Percentiles rank a stretch among this genome's conserved stretches.
phyloP scores from a whole-genome alignment of 2,113 vertebrate species.

The Lophius piscatorius region DNA sequence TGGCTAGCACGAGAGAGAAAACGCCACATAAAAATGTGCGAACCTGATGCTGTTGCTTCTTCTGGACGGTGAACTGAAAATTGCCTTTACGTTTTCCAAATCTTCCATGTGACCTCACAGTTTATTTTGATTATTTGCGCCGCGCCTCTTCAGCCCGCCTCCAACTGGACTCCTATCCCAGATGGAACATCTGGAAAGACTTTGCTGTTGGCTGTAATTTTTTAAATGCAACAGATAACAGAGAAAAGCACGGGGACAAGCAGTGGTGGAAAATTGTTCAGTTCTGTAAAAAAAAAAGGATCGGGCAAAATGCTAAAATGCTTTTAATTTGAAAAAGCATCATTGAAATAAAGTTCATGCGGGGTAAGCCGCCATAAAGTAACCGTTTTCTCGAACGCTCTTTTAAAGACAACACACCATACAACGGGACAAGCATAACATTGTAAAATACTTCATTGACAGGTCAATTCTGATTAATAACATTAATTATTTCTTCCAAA shows the following conservation, averaged over 20 bases:
- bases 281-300: neutral
- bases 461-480: too few relatives aligned
- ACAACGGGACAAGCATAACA: too few relatives aligned
- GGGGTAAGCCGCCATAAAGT: neutral
- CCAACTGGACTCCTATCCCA: neutral
- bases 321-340: too few relatives aligned
- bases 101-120: neutral
- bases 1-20: neutral
- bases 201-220: constrained; percentile 18
- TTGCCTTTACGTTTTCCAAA: neutral
- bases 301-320: too few relatives aligned
- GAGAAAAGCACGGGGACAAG: neutral
- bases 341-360: constrained; percentile 11
- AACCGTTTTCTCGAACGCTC: too few relatives aligned
- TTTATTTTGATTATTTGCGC: neutral
- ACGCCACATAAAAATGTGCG: neutral
- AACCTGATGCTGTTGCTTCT: constrained; percentile 1
- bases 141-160: neutral
- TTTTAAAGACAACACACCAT: too few relatives aligned
- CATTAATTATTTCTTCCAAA: too few relatives aligned
- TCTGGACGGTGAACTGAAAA: neutral
- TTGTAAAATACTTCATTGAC: too few relatives aligned
- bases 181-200: constrained; percentile 42
- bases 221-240: constrained; percentile 7
- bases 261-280: neutral